A percentile compares a stretch with the other conserved stretches of the same genome.
Conservation (phyloP, 1,140 invertebrate species). For the Apis dorsata region DNA sequence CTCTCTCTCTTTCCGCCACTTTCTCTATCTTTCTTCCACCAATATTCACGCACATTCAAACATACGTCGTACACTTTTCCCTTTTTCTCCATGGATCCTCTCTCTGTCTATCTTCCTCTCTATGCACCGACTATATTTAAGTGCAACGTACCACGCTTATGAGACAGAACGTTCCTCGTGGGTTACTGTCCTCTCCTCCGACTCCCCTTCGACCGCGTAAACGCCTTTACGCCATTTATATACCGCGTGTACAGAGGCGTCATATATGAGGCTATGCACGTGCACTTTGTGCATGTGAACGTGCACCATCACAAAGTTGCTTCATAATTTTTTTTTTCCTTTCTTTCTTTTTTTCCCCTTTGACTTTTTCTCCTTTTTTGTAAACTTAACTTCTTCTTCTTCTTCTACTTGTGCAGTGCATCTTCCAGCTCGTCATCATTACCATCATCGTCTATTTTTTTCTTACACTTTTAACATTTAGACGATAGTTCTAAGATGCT, state of each 20-base stretch:
- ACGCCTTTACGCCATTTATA: constrained; percentile 61
- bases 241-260: constrained; percentile 29
- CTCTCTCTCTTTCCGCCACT: too few relatives aligned
- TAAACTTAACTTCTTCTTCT: background rate
- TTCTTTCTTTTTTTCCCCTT: constrained; percentile 1
- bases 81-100: background rate
- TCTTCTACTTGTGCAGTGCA: background rate
- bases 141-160: constrained; percentile 60
- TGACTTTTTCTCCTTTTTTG: background rate
- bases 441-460: background rate
- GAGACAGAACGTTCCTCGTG: constrained; percentile 67
- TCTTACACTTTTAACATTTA: background rate
- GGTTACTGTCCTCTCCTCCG: constrained; percentile 71
- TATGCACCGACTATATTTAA: constrained; percentile 70
- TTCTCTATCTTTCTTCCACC: background rate
- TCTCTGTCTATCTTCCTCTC: constrained; percentile 1
- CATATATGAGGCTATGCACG: constrained; percentile 31
- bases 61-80: too few relatives aligned
- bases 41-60: background rate
- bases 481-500: too few relatives aligned
- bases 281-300: constrained; percentile 26
- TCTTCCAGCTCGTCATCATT: background rate
- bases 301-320: background rate
- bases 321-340: background rate
- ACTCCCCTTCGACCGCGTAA: constrained; percentile 46